Evolutionary conservation across 2,797 vertebrate species (phyloP).

Genomic region (Bovichtus diacanthus): DNA sequence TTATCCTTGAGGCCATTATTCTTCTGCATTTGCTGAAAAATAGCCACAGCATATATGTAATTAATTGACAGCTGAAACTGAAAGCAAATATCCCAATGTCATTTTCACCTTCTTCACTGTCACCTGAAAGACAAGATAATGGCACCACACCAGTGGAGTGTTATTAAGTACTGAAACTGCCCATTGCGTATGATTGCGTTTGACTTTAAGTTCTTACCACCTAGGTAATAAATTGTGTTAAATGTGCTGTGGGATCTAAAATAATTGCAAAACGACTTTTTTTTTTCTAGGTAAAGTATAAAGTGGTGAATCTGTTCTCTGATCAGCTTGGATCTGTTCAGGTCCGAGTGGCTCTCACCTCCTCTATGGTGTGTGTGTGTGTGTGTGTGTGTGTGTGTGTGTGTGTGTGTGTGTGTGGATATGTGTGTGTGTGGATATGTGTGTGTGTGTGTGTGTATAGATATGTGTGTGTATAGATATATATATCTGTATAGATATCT

Average conservation of each 20-base stretch:
- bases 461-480: too few relatives aligned
- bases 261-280: background rate
- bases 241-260: background rate
- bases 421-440: too few relatives aligned
- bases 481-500: too few relatives aligned
- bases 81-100: slow-evolving; percentile 36
- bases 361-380: background rate
- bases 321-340: slow-evolving; percentile 18
- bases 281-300: background rate
- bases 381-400: too few relatives aligned
- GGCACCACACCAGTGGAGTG: slow-evolving; percentile 11
- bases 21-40: slow-evolving; percentile 35
- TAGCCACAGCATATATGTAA: slow-evolving; percentile 33
- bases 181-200: slow-evolving; percentile 2
- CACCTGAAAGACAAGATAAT: slow-evolving; percentile 30
- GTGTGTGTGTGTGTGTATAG: too few relatives aligned
- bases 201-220: background rate
- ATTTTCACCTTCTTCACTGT: slow-evolving; percentile 54
- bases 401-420: too few relatives aligned
- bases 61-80: slow-evolving; percentile 34
- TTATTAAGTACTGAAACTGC: slow-evolving; percentile 10
- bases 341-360: background rate
- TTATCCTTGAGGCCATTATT: slow-evolving; percentile 48
- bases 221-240: background rate
- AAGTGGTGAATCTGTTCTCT: slow-evolving; percentile 3